phyloP scores from a whole-genome alignment of 1,140 invertebrate genomes.

The Hylyphantes graminicola region DNA sequence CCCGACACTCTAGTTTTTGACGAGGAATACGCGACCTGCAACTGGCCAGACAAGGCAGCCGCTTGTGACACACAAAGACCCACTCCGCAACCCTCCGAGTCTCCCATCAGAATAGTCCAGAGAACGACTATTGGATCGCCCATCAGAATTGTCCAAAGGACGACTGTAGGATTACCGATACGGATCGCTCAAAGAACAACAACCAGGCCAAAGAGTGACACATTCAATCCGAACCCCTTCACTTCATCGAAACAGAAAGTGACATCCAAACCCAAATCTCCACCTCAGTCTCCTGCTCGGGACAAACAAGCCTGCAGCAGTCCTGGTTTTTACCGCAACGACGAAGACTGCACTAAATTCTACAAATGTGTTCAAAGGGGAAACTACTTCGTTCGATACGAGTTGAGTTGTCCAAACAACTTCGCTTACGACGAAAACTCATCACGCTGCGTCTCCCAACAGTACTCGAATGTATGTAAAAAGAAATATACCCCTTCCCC shows the following conservation, averaged over 20 bases:
- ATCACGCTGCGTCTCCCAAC: conserved; percentile 28
- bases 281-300: neutral
- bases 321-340: conserved; percentile 62
- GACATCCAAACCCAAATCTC: conserved; percentile 5
- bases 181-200: neutral
- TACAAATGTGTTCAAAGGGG: conserved; percentile 64
- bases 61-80: conserved; percentile 42
- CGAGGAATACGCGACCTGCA: conserved; percentile 57
- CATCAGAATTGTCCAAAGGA: conserved; percentile 1
- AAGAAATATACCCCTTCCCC: neutral
- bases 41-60: conserved; percentile 52
- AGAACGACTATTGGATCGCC: neutral
- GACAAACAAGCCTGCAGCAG: conserved; percentile 23
- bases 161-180: neutral
- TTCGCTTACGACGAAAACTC: conserved; percentile 48
- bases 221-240: neutral
- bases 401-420: conserved; percentile 69
- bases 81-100: neutral
- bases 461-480: conserved; percentile 15
- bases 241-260: neutral
- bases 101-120: neutral
- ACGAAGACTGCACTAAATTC: conserved; percentile 62
- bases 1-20: conserved; percentile 67
- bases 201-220: conserved; percentile 21
- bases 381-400: conserved; percentile 64